Evolutionary conservation across 2,888 invertebrate genomes (phyloP).

Genomic region (Frankliniella intonsa): DNA sequence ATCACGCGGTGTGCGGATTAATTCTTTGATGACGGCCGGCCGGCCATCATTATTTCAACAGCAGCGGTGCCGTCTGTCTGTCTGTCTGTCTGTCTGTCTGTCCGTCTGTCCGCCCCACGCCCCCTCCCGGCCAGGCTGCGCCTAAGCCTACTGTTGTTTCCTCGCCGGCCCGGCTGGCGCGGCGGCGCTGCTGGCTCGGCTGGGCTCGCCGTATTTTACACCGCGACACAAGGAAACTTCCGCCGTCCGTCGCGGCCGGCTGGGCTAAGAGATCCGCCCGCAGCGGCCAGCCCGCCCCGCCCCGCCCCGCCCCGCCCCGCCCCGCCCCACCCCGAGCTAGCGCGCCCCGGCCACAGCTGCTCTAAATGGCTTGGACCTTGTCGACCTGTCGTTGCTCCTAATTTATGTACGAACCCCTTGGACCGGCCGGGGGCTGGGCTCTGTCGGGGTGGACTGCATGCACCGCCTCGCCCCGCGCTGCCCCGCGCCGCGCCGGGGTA

Average conservation of each 20-base stretch:
- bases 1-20: no score
- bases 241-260: not conserved
- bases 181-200: no score
- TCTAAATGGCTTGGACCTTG: constrained; percentile 4
- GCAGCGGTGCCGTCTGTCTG: not conserved
- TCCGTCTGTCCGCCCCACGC: no score
- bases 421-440: not conserved
- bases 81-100: not conserved
- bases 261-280: not conserved
- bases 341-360: not conserved
- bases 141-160: no score
- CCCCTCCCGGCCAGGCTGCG: no score
- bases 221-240: not conserved
- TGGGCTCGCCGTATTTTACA: no score
- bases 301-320: not conserved
- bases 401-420: constrained; percentile 9
- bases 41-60: no score
- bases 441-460: not conserved
- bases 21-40: no score
- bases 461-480: not conserved
- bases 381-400: constrained; percentile 22
- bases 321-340: no score
- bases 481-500: not conserved
- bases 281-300: not conserved
- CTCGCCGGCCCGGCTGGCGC: no score